Base-by-base conservation (phyloP, 1,140 invertebrate species). In the Pogonomyrmex californicus region DNA sequence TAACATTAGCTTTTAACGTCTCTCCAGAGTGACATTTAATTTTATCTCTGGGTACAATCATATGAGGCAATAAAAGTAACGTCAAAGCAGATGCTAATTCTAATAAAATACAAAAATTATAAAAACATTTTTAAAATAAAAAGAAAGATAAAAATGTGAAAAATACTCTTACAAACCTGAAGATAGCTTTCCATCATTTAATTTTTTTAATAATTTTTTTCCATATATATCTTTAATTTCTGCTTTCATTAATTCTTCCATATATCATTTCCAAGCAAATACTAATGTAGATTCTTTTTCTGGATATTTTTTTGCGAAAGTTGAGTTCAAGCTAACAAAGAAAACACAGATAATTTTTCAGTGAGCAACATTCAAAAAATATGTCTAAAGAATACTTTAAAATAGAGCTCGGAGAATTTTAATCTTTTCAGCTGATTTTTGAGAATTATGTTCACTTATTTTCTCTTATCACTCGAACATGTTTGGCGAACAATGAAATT, bases 11-110 rank as follows among this genome's bases (percentile, higher is more conserved):
- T 23, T 23, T 58, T 2, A 58, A 23, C 23, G 6, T 30, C 56
- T 58, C 56, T 7, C 56, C 56, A 23, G 56, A 58, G 56, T 58
- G 4, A 58, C 23, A 58, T 30, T 58, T 58, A n/a, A 56, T 56
- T 58, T 58, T 58, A 23, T 30, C 56, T 58, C 23, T 58, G 9
- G 56, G 6, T 58, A 5, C 6, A 30, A 58, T 58, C 56, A 58
- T 56, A 56, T 58, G 56, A 58, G 56, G 56, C 23, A 58, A 58
- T 58, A 58, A 58, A 58, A 58, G 23, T 58, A 58, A 58, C 30
- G 56, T 58, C 56, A 58, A 58, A 58, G 56, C 56, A 58, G 56
- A 58, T 58, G 56, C 56, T 58, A 23, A 58, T 58, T 58, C n/a
- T 58, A 58, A 58, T 58, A 58, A 58, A 58, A 58, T 58, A 30